Evolutionary conservation across 1,140 invertebrate genomes (phyloP).

Genomic region (Tetramorium alpestre): DNA sequence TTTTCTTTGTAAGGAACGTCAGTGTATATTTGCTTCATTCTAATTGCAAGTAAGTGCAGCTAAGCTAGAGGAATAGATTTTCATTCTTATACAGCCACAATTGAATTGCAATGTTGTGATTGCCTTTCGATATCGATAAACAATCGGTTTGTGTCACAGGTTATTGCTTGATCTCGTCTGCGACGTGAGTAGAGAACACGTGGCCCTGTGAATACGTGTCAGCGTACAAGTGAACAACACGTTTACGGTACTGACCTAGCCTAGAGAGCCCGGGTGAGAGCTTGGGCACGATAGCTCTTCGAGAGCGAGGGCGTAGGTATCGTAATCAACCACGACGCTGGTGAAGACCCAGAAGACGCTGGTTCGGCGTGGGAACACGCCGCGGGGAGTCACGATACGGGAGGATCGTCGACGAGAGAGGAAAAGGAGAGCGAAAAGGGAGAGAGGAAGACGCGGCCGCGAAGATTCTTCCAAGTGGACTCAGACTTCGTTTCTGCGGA

Average conservation of each 20-base stretch:
- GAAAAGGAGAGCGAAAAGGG: slow-evolving; percentile 66
- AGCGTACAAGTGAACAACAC: slow-evolving; percentile 67
- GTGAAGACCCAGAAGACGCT: slow-evolving; percentile 76
- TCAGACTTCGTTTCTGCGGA: slow-evolving; percentile 21
- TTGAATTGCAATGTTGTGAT: not conserved
- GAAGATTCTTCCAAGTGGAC: slow-evolving; percentile 11
- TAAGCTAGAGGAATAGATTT: not conserved
- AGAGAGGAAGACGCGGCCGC: not conserved
- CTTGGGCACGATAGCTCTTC: slow-evolving; percentile 32
- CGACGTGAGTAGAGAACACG: slow-evolving; percentile 55
- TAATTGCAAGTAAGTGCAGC: not conserved
- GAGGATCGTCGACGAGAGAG: slow-evolving; percentile 64
- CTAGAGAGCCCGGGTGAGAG: slow-evolving; percentile 62
- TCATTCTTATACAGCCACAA: not conserved
- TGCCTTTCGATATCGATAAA: slow-evolving; percentile 31
- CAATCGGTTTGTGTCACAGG: slow-evolving; percentile 64
- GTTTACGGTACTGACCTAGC: slow-evolving; percentile 74
- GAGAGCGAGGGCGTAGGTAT: slow-evolving; percentile 77
- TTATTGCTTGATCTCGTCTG: slow-evolving; percentile 46
- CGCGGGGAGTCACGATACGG: slow-evolving; percentile 77
- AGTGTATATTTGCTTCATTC: not conserved
- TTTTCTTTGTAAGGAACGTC: not conserved
- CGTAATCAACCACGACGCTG: slow-evolving; percentile 78
- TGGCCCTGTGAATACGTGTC: slow-evolving; percentile 61
- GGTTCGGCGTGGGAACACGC: slow-evolving; percentile 81